Evolutionary conservation across 2,113 vertebrate genomes (phyloP), one percentile per base, ranked within the genome.

Genomic region (Acanthochromis polyacanthus): DNA sequence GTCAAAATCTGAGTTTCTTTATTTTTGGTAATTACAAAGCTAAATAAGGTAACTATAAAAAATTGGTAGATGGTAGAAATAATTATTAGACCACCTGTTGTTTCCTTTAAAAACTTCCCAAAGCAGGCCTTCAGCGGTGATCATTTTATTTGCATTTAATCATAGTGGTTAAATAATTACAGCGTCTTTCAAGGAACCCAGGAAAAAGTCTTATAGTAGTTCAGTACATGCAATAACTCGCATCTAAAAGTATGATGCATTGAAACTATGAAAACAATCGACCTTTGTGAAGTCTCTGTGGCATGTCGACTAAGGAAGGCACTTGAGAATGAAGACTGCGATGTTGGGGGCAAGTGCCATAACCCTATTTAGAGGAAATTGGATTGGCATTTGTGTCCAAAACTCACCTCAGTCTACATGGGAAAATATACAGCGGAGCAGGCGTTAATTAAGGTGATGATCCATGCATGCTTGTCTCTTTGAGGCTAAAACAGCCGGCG

Each of bases 241-340:
- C 10, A 8, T 36, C 9, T 36, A 36, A 9, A 36, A 36, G 10
- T 36, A 10, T 10, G 32, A 36, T 10, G 7, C 9, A 9, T 9
- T 36, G 32, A 10, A 36, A 36, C 30, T 30, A 30, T 51, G 80
- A 72, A 84, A 85, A 87, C 81, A 88, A 84, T 64, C 71, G 32
- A 23, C 17, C 75, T 45, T 80, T 86, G 64, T 84, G 17, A 48
- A 51, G 12, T 70, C 28, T 40, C 55, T 75, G 28, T 82, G 68
- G 57, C 66, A 53, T 56, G 56, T 19, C 20, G 19, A 11, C 6
- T 6, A 22, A 81, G 69, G 12, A 40, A 32, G 61, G 15, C 53
- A 43, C 63, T 60, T 30, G 50, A 16, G 45, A 38, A 51, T 56
- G 71, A 83, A 65, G 55, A 55, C 66, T 5, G 5, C 8, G n/a